Evolutionary conservation across 2,888 invertebrate species (phyloP), one percentile per base, ranked within the genome.

Genomic region (Drosophila leonis): DNA sequence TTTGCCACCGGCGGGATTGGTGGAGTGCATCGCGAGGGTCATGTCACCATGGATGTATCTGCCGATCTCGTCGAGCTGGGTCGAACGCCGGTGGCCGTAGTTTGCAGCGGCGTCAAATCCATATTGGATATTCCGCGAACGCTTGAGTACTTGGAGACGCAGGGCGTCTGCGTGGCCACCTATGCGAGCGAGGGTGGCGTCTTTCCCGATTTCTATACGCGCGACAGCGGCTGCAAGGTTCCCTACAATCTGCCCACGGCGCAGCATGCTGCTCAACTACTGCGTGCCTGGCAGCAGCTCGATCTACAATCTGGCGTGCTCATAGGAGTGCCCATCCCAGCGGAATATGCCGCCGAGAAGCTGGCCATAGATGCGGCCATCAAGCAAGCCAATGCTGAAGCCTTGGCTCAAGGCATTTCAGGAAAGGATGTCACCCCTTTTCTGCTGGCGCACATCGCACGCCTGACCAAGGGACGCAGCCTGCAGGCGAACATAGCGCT

Each of bases 91-190:
- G 96, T 99, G 0, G 95, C 97, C 51, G 98, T 99, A 8, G 96
- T 99, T 3, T 98, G 98, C 82, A 97, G 98, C 89, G 99, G 99
- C 1, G 96, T 98, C 63, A 99, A 99, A 93, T 98, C 99, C 24
- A 99, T 99, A 84, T 94, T 99, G 66, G 99, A 99, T 92, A 98
- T 99, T 83, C 96, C 96, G 5, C 96, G 96, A 91, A 99, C 99
- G 0, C 94, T 99, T 52, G 99, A 99, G 92, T 98, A 96, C 92
- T 94, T 99, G 94, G 99, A 99, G 94, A 99, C 98, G 0, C 96
- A 98, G 92, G 98, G 99, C 0, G 98, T 99, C 1, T 97, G 97
- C 83, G 98, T 99, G 0, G 95, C 96, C 39, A 95, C 96, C 0
- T 96, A 95, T 78, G 96, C 97, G 0, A 93, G 94, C n/a, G 92